Conservation (phyloP, 2,888 invertebrate species). For the Drosophila gaucha region DNA sequence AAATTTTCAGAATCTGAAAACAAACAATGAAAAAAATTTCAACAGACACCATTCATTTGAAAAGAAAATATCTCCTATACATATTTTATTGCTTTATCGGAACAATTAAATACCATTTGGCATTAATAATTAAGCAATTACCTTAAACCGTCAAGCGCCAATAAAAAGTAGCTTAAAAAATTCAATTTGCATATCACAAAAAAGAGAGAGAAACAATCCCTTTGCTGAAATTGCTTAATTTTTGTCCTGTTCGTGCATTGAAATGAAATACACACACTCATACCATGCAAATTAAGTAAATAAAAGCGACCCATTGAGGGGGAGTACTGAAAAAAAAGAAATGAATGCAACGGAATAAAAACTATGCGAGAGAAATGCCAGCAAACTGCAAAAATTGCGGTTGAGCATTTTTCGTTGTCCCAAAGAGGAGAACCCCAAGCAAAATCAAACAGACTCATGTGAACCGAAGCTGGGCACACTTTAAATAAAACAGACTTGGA, state of each 20-base stretch:
- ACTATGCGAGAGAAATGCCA: slow-evolving; percentile 47
- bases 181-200: slow-evolving; percentile 8
- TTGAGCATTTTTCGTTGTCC: slow-evolving; percentile 28
- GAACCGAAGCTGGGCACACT: slow-evolving; percentile 6
- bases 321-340: not conserved
- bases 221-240: slow-evolving; percentile 49
- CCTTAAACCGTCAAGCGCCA: slow-evolving; percentile 13
- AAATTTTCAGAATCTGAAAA: not conserved
- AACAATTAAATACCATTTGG: slow-evolving; percentile 27
- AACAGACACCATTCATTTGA: too few species aligned
- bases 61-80: not conserved
- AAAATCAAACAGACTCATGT: not conserved
- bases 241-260: slow-evolving; percentile 17
- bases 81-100: slow-evolving; percentile 2
- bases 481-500: slow-evolving; percentile 31
- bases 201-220: slow-evolving; percentile 4
- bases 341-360: slow-evolving; percentile 15
- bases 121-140: slow-evolving; percentile 31
- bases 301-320: slow-evolving; percentile 41
- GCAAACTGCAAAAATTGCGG: slow-evolving; percentile 58
- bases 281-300: slow-evolving; percentile 60
- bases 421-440: slow-evolving; percentile 2
- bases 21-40: too few species aligned
- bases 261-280: slow-evolving; percentile 54
- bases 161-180: slow-evolving; percentile 3